Conservation (phyloP, 2,888 invertebrate genomes). For the Brachyptera putata region DNA sequence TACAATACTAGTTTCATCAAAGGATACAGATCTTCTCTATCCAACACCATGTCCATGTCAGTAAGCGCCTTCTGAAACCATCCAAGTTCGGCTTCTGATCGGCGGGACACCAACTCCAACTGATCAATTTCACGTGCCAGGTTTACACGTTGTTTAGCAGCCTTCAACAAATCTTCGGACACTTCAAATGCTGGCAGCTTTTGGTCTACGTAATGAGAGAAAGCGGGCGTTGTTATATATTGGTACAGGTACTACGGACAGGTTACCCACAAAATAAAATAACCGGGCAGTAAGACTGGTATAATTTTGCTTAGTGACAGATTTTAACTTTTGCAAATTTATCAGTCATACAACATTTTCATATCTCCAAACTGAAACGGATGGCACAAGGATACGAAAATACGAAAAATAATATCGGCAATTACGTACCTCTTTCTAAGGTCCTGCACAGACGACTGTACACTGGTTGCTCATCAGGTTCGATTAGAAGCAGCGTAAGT, state of each 20-base stretch:
- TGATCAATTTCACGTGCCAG: slow-evolving; percentile 77
- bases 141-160: slow-evolving; percentile 66
- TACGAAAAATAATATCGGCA: too few relatives aligned
- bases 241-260: too few relatives aligned
- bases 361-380: too few relatives aligned
- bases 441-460: slow-evolving; percentile 80
- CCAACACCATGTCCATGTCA: slow-evolving; percentile 89
- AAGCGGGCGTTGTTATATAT: too few relatives aligned
- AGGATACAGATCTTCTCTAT: slow-evolving; percentile 52
- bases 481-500: slow-evolving; percentile 86
- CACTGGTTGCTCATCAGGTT: slow-evolving; percentile 74
- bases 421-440: slow-evolving; percentile 73
- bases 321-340: too few relatives aligned
- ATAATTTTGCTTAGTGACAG: too few relatives aligned
- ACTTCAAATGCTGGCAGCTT: slow-evolving; percentile 84
- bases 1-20: too few relatives aligned
- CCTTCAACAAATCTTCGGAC: slow-evolving; percentile 53
- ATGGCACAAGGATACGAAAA: too few relatives aligned
- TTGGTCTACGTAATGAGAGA: slow-evolving; percentile 67
- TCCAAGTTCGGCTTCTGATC: slow-evolving; percentile 63
- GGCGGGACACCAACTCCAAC: slow-evolving; percentile 57
- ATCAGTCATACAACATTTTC: too few relatives aligned
- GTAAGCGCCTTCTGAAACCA: slow-evolving; percentile 85
- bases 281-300: too few relatives aligned
- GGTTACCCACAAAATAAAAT: too few relatives aligned